Base-by-base conservation (phyloP, 2,888 invertebrate species). In the Tetragonula carbonaria region DNA sequence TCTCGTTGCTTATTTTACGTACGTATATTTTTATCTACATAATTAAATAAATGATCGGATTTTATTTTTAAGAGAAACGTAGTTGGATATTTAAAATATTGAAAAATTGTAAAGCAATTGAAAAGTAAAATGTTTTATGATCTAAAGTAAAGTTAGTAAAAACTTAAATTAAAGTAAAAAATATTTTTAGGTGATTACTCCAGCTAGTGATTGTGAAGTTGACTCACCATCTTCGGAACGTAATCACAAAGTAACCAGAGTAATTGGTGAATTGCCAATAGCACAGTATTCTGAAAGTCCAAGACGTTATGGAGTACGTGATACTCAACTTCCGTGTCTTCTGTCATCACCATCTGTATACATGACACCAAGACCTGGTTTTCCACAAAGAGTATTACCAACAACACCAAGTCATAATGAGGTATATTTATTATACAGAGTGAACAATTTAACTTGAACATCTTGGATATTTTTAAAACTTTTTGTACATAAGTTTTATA, bases 201-300 rank as follows among this genome's bases (percentile, higher is more conserved):
- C 94, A 63, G 93, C 92, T 55, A 94, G 93, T 75, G 94, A 94
- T 87, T 94, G 94, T 76, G 94, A 94, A 78, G 91, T 83, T 23
- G 93, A 93, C 75, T 94, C 93, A 51, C 92, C 93, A 55, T 92
- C 94, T 53, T 92, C 94, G 11, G 94, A 95, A 86, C 92, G 92
- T 74, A 95, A 94, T 90, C 94, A 94, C 81, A 94, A 94, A 92
- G 96, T 96, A 62, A 95, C 96, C 82, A 95, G 97, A 91, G 96
- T 97, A 65, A 97, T 98, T 92, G 98, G 97, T 70, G 97, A 96
- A 94, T 95, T 98, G 91, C 98, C 98, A n/a, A 98, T 98, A 90
- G 98, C 98, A 33, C 98, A 98, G 93, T 98, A 98, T 93, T 98
- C 98, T 90, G 98, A 98, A 23, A 98, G 98, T 65, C 98, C 98